Conservation (phyloP, 2,888 invertebrate species). For the Matsumyia berberina region DNA sequence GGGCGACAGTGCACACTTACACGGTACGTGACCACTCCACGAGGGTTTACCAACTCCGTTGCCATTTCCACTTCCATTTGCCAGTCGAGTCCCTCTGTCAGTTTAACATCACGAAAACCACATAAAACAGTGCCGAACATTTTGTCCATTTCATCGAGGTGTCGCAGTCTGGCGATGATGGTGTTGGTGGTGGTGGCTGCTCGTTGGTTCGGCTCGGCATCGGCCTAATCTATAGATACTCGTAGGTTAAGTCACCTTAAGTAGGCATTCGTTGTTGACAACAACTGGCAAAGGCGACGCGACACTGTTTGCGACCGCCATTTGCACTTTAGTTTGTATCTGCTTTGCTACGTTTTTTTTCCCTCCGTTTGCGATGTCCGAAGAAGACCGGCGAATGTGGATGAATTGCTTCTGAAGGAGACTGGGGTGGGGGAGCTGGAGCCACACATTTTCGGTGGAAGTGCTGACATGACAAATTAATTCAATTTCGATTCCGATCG, state of each 20-base stretch:
- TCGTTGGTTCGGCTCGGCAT: conserved; percentile 72
- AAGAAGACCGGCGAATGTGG: conserved; percentile 62
- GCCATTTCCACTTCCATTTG: background rate
- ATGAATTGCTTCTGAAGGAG: conserved; percentile 70
- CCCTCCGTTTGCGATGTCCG: background rate
- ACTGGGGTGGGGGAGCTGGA: conserved; percentile 24
- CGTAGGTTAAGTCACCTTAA: conserved; percentile 74
- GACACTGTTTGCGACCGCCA: conserved; percentile 64
- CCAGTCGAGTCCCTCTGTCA: conserved; percentile 49
- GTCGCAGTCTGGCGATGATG: conserved; percentile 6
- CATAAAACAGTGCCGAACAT: conserved; percentile 76
- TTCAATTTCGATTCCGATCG: conserved; percentile 75
- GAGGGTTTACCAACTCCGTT: conserved; percentile 4
- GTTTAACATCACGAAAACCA: conserved; percentile 74
- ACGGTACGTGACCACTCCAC: conserved; percentile 67
- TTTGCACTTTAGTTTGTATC: conserved; percentile 67
- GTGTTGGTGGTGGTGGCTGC: conserved; percentile 54
- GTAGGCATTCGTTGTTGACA: conserved; percentile 76
- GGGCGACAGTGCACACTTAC: conserved; percentile 68
- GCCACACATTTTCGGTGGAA: conserved; percentile 72
- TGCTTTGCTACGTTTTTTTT: too few species aligned
- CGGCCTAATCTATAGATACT: conserved; percentile 69
- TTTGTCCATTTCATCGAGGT: conserved; percentile 63
- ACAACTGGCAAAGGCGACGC: conserved; percentile 69
- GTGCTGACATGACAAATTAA: conserved; percentile 76